Percentiles rank a stretch among this genome's conserved stretches.
Evolutionary conservation across 2,113 vertebrate genomes (phyloP).

Genomic region (Campylorhamphus procurvoides): DNA sequence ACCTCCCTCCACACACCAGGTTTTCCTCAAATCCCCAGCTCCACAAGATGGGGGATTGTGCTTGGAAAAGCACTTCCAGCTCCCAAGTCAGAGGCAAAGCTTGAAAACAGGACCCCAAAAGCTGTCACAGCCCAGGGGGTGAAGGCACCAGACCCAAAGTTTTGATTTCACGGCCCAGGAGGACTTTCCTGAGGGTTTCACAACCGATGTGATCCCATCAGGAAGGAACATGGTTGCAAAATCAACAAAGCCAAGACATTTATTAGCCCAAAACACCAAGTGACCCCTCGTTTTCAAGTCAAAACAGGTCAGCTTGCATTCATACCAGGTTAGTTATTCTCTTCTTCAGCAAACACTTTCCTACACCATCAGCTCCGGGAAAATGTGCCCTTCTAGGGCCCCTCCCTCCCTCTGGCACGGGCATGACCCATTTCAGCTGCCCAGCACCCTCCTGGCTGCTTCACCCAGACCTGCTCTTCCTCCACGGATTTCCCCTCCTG

Average conservation of each 20-base stretch:
- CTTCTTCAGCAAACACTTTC: background rate
- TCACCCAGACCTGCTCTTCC: background rate
- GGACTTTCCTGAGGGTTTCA: accelerated
- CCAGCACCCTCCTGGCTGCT: background rate
- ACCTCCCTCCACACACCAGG: background rate
- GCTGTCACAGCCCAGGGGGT: background rate
- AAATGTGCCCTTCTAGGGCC: background rate
- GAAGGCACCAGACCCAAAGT: accelerated
- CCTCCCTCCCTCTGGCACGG: accelerated
- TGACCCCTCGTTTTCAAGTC: accelerated
- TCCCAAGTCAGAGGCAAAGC: background rate
- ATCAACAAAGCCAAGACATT: background rate
- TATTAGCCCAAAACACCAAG: background rate
- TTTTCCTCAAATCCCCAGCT: background rate
- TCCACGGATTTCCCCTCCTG: background rate
- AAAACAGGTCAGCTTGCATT: background rate
- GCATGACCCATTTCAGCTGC: background rate
- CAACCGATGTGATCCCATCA: accelerated
- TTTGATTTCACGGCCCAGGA: background rate
- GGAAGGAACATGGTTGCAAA: accelerated
- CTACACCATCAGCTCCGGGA: background rate
- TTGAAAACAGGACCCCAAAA: accelerated
- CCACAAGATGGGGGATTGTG: accelerated
- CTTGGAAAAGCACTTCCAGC: background rate
- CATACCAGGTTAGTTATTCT: background rate